Evolutionary conservation across 2,113 vertebrate genomes (phyloP).

Genomic region (Eonycteris spelaea): DNA sequence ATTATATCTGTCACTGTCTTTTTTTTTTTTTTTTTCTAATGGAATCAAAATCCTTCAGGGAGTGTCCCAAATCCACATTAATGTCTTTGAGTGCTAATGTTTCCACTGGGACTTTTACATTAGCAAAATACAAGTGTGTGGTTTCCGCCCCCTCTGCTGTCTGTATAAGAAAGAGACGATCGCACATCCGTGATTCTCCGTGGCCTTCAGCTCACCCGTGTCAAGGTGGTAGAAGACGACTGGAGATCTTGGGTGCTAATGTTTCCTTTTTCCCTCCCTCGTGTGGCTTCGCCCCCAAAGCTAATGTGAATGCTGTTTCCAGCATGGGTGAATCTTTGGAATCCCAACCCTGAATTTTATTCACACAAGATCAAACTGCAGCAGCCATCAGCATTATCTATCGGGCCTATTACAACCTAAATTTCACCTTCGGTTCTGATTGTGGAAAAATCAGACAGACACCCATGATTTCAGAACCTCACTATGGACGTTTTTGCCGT

Average conservation of each 20-base stretch:
- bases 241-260: not conserved
- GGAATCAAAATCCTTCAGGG: conserved; percentile 75
- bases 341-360: not conserved
- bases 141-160: conserved; percentile 38
- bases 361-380: not conserved
- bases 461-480: conserved; percentile 61
- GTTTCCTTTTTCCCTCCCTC: not conserved
- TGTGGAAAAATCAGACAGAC: conserved; percentile 53
- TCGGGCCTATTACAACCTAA: not conserved
- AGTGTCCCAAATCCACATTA: conserved; percentile 76
- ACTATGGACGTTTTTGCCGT: conserved; percentile 38
- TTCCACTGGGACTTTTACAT: conserved; percentile 58
- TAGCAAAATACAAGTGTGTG: conserved; percentile 67
- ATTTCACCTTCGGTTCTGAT: conserved; percentile 65
- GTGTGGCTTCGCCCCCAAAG: not conserved
- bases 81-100: conserved; percentile 68
- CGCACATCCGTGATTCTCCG: not conserved
- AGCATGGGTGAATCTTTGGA: not conserved
- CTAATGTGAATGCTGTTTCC: not conserved
- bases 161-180: conserved; percentile 51
- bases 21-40: conserved; percentile 64
- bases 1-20: conserved; percentile 70
- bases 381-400: not conserved
- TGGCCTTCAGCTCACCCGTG: conserved; percentile 58
- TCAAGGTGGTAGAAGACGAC: not conserved